Evolutionary conservation across 2,888 invertebrate species (phyloP), one percentile per base, ranked within the genome.

Genomic region (Tachina fera): DNA sequence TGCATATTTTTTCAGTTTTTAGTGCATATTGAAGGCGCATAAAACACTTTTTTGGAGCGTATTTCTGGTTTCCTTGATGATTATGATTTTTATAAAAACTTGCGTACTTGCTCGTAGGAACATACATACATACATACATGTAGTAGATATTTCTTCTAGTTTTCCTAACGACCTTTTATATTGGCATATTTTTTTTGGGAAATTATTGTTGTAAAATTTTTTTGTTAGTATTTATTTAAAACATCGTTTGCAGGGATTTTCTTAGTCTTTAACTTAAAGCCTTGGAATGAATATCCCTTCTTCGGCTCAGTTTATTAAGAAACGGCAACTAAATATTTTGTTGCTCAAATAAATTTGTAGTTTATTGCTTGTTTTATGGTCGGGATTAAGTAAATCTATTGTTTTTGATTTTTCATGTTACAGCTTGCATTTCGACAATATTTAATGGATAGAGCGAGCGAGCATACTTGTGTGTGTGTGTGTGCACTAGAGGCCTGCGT

Each of bases 291-390:
- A 76, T 72, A 80, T 76, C 80, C 76, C 47, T 67, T 72, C 47
- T 67, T 68, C 51, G 19, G 47, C 19, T 68, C 8, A 63, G 47
- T 76, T n/a, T 58, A 63, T 65, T 58, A 71, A 71, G 47, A 22
- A 75, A 47, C 56, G 49, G 51, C 60, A 53, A 43, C 47, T 49
- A 70, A 78, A 68, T 63, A 43, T 71, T 71, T 49, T 31, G 8
- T 16, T 49, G 49, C 49, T 16, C 14, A 63, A 2, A 56, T 6
- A 74, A 61, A 74, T 70, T 80, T 84, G 60, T 61, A 77, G 80
- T 84, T 84, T 77, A 77, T 84, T 61, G 22, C 77, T 45, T 19
- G 63, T 85, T 81, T 81, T 85, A 81, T 81, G 85, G 51, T 31
- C 45, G 10, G 85, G 81, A 85, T 74, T 85, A 85, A 70, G 74